Percentiles rank a stretch among this genome's conserved stretches.
Evolutionary conservation across 2,888 invertebrate genomes (phyloP).

Genomic region (Volucella zonaria): DNA sequence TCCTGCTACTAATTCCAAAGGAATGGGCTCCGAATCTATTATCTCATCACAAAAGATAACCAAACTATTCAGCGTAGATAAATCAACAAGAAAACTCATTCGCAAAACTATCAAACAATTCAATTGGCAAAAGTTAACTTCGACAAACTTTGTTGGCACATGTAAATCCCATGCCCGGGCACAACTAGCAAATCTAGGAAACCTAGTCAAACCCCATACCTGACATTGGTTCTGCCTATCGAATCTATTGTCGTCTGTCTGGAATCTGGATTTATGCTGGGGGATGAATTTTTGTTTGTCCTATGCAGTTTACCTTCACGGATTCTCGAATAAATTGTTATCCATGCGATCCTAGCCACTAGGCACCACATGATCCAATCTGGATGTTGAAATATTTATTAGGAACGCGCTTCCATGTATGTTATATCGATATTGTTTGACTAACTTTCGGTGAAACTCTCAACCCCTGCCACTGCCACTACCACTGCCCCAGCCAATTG

Average conservation of each 20-base stretch:
- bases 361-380: constrained; percentile 3
- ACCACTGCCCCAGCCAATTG: background rate
- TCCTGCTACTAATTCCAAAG: too few species aligned
- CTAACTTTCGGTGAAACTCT: constrained; percentile 46
- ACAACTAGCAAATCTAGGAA: background rate
- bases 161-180: background rate
- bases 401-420: constrained; percentile 32
- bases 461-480: constrained; percentile 18
- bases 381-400: constrained; percentile 50
- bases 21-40: too few species aligned
- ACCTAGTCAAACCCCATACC: background rate
- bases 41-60: background rate
- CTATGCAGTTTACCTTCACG: constrained; percentile 8
- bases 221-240: background rate
- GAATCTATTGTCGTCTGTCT: constrained; percentile 41
- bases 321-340: constrained; percentile 35
- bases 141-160: background rate
- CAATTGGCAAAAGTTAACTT: constrained; percentile 53
- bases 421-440: constrained; percentile 34
- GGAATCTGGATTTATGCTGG: constrained; percentile 26
- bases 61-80: constrained; percentile 13
- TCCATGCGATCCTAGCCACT: constrained; percentile 7
- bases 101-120: constrained; percentile 52
- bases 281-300: constrained; percentile 27
- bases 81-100: constrained; percentile 60